These are phyloP conservation scores for Orthonychiurus folsomi DNA, from an alignment of 2,888 invertebrate genomes.

Conservation along the genomic window DNA sequence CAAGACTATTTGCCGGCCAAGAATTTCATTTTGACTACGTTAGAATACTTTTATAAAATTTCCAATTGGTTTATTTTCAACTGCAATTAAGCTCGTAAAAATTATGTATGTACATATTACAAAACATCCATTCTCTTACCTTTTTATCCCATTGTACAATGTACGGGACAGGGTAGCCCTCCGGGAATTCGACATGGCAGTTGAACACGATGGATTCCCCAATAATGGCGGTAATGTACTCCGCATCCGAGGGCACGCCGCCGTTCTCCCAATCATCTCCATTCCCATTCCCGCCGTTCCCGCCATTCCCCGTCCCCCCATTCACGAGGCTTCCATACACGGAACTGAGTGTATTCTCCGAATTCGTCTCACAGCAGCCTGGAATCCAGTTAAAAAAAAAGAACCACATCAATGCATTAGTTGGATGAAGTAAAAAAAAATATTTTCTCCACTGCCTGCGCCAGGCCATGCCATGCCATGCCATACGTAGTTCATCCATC, in stretches of 20 bases:
- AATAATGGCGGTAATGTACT: slow-evolving; percentile 92
- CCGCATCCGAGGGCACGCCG: slow-evolving; percentile 57
- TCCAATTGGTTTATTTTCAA: no score
- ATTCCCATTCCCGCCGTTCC: slow-evolving; percentile 29
- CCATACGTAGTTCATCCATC: no score
- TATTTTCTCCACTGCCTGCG: slow-evolving; percentile 2
- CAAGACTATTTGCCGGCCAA: no score
- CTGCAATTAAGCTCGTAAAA: no score
- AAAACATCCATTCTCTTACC: no score
- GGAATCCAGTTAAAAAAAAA: slow-evolving; percentile 10
- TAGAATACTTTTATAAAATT: no score
- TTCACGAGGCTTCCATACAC: slow-evolving; percentile 38
- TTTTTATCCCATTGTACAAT: slow-evolving; percentile 99
- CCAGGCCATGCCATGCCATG: slow-evolving; percentile 3
- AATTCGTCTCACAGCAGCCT: slow-evolving; percentile 40
- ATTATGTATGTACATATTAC: no score
- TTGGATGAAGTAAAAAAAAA: not conserved
- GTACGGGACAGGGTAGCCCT: slow-evolving; percentile 91
- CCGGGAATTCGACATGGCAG: slow-evolving; percentile 94
- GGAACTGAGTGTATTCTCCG: slow-evolving; percentile 36
- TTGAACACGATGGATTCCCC: slow-evolving; percentile 96
- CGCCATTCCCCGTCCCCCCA: slow-evolving; percentile 31
- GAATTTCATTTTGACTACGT: no score
- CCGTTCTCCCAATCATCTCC: slow-evolving; percentile 38
- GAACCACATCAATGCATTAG: slow-evolving; percentile 9